These are phyloP conservation scores for Ctena decussata DNA, from an alignment of 2,888 invertebrate species.

Conservation along the genomic window DNA sequence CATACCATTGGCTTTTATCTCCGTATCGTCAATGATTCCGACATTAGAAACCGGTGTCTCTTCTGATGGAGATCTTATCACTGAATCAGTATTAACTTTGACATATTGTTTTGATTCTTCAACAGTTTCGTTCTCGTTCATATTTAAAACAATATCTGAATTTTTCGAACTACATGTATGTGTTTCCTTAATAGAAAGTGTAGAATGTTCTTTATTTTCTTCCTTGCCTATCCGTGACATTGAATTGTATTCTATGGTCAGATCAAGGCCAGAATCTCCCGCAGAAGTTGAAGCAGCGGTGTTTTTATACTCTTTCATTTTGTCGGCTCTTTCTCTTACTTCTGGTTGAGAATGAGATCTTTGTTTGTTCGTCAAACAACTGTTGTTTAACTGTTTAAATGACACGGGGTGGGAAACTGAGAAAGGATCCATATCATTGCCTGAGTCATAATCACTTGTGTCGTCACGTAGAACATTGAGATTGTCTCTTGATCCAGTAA, in stretches of 20 bases:
- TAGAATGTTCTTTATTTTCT: neutral
- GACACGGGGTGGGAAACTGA: constrained; percentile 81
- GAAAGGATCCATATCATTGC: constrained; percentile 78
- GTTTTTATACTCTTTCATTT: constrained; percentile 16
- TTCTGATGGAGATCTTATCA: neutral
- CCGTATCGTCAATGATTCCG: neutral
- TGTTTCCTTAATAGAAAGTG: neutral
- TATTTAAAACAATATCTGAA: neutral
- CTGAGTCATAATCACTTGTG: constrained; percentile 84
- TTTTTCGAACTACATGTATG: neutral
- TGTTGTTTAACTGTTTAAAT: constrained; percentile 54
- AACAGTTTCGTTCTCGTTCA: neutral
- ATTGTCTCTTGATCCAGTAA: constrained; percentile 75
- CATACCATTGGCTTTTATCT: neutral
- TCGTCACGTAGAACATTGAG: constrained; percentile 74
- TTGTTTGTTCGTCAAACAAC: constrained; percentile 41
- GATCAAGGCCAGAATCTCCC: constrained; percentile 78
- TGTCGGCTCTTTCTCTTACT: constrained; percentile 49
- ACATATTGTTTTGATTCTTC: neutral
- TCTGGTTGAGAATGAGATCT: constrained; percentile 74
- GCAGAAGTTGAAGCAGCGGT: constrained; percentile 63
- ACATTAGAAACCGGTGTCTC: neutral
- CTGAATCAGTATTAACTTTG: neutral
- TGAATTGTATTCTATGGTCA: constrained; percentile 52
- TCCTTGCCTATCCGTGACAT: neutral